Evolutionary conservation across 2,113 vertebrate genomes (phyloP), one percentile per base, ranked within the genome.

Genomic region (Tenrec ecaudatus): DNA sequence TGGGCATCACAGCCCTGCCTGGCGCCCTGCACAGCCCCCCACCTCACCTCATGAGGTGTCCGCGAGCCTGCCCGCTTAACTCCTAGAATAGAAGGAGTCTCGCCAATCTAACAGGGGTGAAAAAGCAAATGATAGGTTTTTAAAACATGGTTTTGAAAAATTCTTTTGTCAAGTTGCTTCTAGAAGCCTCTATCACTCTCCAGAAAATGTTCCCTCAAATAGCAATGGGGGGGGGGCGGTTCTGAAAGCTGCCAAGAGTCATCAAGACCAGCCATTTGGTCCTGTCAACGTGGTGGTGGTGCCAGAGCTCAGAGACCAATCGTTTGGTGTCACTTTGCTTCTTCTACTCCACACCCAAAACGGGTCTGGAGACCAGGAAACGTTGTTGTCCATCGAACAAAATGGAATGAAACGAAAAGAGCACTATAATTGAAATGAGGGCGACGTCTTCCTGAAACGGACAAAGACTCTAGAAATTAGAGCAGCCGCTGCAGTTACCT

Each of bases 321-420:
- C 71, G 69, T 84, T 71, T 84, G 64, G 58, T 40, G 92, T 94
- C 6, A 23, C 47, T 91, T 87, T 79, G 60, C 73, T 73, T 82
- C 78, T 82, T 83, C 71, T 88, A 1, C 7, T 78, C 40, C 84
- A 10, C 68, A 73, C 82, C 77, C 77, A 77, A 83, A 90, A 77
- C 53, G 75, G 6, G 20, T 40, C 29, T 66, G 23, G 40, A 92
- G 64, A n/a, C 77, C 43, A 92, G n/a, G 58, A 73, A 94, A 15
- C 6, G 29, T 66, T 68, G 27, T 64, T 27, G 53, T 75, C 83
- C 43, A 47, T 10, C 87, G 47, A 9, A 25, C 10, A 4, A 29
- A 57, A 82, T 10, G 53, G 29, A 71, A 76, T 57, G 82, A 92
- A 80, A 58, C 90, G 64, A 93, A 90, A 94, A 79, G 23, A 43